Evolutionary conservation across 2,888 invertebrate species (phyloP), one percentile per base, ranked within the genome.

Genomic region (Lottia gigantea): DNA sequence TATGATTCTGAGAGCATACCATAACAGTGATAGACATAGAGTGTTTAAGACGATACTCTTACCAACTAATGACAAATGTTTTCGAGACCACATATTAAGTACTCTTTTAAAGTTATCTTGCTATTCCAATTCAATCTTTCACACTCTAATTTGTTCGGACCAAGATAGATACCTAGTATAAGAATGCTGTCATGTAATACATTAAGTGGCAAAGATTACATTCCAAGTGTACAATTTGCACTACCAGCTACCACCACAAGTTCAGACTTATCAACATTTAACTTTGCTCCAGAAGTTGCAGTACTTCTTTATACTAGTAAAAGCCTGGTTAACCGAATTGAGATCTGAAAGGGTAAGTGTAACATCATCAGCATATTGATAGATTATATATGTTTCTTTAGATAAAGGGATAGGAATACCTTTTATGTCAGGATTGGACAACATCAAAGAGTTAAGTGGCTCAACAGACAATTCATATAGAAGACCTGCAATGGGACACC

Each of bases 1-100:
- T 55, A 55, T 55, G n/a, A 55, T 55, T 11, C 55, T n/a, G 3
- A 55, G 55, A n/a, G 55, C 55, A 55, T 55, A 55, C 55, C 55
- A 55, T 1, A 55, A 19, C 19, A 55, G n/a, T 7, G 55, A 55
- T 1, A 55, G 55, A n/a, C 55, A 55, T 11, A 55, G 19, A 19
- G 55, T 55, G 15, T 55, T 55, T 16, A 55, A 11, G 55, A 55
- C 19, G 15, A 55, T 16, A 55, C 55, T 55, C 19, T 55, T 55
- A 7, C 55, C 55, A 19, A 55, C 55, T 55, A 55, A 8, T 16
- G 55, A 55, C 19, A 55, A 55, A 19, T n/a, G n/a, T 55, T 16
- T 55, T 19, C 16, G n/a, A 19, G n/a, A 19, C 55, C 55, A 55
- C 19, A 55, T 19, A 12, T 55, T 55, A 55, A 55, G n/a, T 19